Evolutionary conservation across 2,113 vertebrate species (phyloP).

Genomic region (Canis aureus): DNA sequence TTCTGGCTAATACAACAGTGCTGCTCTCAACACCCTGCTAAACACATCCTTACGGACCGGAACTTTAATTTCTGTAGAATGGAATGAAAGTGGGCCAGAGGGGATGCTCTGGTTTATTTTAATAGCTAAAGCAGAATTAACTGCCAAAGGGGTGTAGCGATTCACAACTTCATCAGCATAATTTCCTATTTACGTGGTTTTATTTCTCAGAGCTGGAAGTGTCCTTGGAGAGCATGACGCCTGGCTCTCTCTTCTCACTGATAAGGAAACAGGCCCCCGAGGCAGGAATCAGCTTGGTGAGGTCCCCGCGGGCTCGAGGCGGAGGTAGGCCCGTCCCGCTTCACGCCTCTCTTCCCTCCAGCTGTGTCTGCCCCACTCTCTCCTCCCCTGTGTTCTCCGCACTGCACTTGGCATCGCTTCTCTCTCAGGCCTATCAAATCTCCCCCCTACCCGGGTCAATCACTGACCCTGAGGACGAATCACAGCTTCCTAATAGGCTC

Average conservation of each 20-base stretch:
- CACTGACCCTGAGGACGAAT: not conserved
- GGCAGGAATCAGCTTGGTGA: not conserved
- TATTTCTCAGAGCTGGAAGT: conserved; percentile 15
- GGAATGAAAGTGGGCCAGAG: conserved; percentile 35
- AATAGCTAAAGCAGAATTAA: conserved; percentile 45
- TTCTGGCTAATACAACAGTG: not conserved
- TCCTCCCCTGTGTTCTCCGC: not conserved
- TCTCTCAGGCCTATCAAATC: not conserved
- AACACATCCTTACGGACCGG: not conserved
- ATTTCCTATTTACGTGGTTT: conserved; percentile 44
- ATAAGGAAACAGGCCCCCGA: not conserved
- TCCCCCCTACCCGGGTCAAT: too few species aligned
- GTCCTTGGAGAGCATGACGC: not conserved
- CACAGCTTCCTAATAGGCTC: not conserved
- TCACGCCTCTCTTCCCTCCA: not conserved
- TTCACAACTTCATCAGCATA: not conserved
- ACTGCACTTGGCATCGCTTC: not conserved
- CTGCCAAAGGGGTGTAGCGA: conserved; percentile 12
- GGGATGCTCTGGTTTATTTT: conserved; percentile 9
- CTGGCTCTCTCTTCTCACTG: not conserved
- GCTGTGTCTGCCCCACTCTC: not conserved
- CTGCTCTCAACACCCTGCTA: not conserved
- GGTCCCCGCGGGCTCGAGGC: not conserved
- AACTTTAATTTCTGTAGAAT: conserved; percentile 1
- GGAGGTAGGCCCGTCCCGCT: not conserved